Evolutionary conservation across 2,113 vertebrate genomes (phyloP), one percentile per base, ranked within the genome.

Genomic region (Cyphomyrus discorhynchus): DNA sequence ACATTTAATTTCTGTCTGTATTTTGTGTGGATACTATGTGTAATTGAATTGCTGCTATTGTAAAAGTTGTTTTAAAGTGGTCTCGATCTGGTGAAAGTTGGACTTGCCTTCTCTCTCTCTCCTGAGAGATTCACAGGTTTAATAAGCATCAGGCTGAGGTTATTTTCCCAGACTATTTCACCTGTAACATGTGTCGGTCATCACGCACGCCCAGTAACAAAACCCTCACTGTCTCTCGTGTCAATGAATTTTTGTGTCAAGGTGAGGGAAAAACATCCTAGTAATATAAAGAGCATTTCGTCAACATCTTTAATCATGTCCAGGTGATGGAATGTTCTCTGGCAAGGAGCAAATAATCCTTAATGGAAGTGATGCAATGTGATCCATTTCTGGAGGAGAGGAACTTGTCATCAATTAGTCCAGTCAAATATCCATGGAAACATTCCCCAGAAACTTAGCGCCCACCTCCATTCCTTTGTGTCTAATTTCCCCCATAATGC

Each of bases 1-100:
- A 47, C 82, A 47, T 84, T 84, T 84, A n/a, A 84, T 84, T 84
- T 84, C 82, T 84, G 82, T 84, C 82, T 47, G 21, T 84, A n/a
- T 84, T 42, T 84, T 47, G 45, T 80, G 35, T 80, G 35, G 74
- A 21, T 84, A 47, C 45, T 24, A 84, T 1, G 45, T 84, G 82
- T 84, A 42, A 80, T 42, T 80, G 74, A 80, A 80, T 80, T 17
- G 74, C 74, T 42, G 39, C 74, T 80, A 80, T 80, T 80, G 74
- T 42, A 80, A 80, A 80, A 42, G 35, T 42, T 80, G 74, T 17
- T 39, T 19, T 80, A 80, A 6, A 80, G 15, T 80, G 74, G 74
- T 15, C 74, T 42, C 1, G 5, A 21, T 42, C 4, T 80, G 74
- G 5, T 80, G 35, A 17, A 35, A 39, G 31, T 17, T 17, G 39